Percentiles rank a stretch among this genome's conserved stretches.
phyloP scores from a whole-genome alignment of 92 coral and sea anemone species.

The Paragorgia papillata region DNA sequence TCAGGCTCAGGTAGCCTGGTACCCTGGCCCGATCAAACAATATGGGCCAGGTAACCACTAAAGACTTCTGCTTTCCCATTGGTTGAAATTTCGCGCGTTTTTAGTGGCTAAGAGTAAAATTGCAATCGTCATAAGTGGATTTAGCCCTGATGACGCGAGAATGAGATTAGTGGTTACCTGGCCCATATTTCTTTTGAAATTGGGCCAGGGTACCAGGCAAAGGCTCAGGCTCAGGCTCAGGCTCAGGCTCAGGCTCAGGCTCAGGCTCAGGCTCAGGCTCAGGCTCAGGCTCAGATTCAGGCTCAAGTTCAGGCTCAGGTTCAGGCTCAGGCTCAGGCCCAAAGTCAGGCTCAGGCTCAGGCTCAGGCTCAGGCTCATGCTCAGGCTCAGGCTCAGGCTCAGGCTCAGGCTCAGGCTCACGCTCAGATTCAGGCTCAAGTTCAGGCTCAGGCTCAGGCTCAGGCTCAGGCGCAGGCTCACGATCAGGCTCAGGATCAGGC shows the following conservation, averaged over 20 bases:
- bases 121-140: too few relatives aligned
- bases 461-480: constrained; percentile 1
- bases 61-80: too few relatives aligned
- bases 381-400: constrained; percentile 16
- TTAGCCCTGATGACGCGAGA: too few relatives aligned
- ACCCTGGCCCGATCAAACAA: too few relatives aligned
- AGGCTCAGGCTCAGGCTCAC: constrained; percentile 26
- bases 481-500: constrained; percentile 27
- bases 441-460: constrained; percentile 17
- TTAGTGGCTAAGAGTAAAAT: too few relatives aligned
- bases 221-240: too few relatives aligned
- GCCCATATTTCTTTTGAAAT: too few relatives aligned
- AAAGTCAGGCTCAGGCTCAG: constrained; percentile 12
- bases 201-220: too few relatives aligned
- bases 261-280: constrained; percentile 34
- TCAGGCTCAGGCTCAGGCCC: constrained; percentile 13
- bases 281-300: constrained; percentile 29
- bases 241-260: constrained; percentile 16
- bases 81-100: too few relatives aligned
- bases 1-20: too few relatives aligned
- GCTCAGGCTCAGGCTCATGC: constrained; percentile 8
- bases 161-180: too few relatives aligned
- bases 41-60: too few relatives aligned
- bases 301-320: constrained; percentile 5
- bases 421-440: constrained; percentile 18